Percentiles rank a stretch among this genome's conserved stretches.
These are phyloP conservation scores for Scylla paramamosain DNA, from an alignment of 1,140 invertebrate genomes.

Conservation along the genomic window DNA sequence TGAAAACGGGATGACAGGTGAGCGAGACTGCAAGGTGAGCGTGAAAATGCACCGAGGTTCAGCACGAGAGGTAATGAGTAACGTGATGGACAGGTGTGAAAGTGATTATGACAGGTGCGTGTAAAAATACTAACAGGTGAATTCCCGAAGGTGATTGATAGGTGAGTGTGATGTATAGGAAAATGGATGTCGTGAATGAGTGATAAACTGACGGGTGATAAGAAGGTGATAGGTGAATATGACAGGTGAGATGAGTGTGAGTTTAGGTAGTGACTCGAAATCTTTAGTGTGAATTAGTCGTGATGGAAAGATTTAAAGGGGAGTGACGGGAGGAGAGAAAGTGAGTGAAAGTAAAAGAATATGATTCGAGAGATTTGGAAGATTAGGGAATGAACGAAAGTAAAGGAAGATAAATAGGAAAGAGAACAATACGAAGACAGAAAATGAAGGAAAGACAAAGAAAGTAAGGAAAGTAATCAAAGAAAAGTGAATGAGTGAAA, in stretches of 20 bases:
- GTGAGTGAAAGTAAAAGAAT: too few relatives aligned
- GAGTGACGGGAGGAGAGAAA: too few relatives aligned
- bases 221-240: neutral
- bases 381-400: too few relatives aligned
- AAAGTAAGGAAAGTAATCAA: neutral
- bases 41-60: too few relatives aligned
- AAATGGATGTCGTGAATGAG: neutral
- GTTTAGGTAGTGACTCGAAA: too few relatives aligned
- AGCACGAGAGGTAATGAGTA: too few relatives aligned
- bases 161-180: neutral
- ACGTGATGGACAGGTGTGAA: neutral
- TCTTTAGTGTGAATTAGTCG: too few relatives aligned
- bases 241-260: neutral
- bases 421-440: too few relatives aligned
- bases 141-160: neutral
- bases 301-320: too few relatives aligned
- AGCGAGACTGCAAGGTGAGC: neutral
- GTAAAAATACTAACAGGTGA: neutral
- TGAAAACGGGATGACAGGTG: neutral
- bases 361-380: too few relatives aligned
- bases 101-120: neutral
- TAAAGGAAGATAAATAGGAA: too few relatives aligned
- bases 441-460: neutral
- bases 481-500: neutral
- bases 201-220: neutral